Evolutionary conservation across 2,888 invertebrate genomes (phyloP).

Genomic region (Mycalesis mineus): DNA sequence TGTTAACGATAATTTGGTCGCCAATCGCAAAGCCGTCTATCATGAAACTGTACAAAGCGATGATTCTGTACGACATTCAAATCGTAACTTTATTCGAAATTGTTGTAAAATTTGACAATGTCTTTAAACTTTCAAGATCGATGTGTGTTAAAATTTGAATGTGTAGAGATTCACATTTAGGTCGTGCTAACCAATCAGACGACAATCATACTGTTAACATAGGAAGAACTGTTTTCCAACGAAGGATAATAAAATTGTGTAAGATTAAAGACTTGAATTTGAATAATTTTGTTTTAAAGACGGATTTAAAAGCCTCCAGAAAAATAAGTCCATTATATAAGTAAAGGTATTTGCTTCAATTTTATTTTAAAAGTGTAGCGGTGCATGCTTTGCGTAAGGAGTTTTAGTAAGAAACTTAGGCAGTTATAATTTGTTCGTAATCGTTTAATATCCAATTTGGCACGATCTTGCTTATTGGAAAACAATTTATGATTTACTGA

Average conservation of each 20-base stretch:
- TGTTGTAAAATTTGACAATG: too few species aligned
- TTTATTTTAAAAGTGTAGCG: neutral
- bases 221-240: slow-evolving; percentile 12
- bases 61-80: neutral
- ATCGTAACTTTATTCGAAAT: too few species aligned
- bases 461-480: slow-evolving; percentile 5
- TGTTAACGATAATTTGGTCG: slow-evolving; percentile 9
- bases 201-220: slow-evolving; percentile 26
- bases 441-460: neutral
- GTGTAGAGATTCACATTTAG: neutral
- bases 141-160: too few species aligned
- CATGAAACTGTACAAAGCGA: slow-evolving; percentile 25
- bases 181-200: slow-evolving; percentile 31
- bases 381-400: neutral
- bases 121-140: too few species aligned
- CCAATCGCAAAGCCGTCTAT: slow-evolving; percentile 27
- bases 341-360: too few species aligned
- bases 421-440: neutral
- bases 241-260: neutral
- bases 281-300: too few species aligned
- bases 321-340: too few species aligned
- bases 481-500: slow-evolving; percentile 2
- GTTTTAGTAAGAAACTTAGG: neutral
- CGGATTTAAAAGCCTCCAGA: too few species aligned
- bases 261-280: too few species aligned